These are phyloP conservation scores for Heliconius melpomene DNA, from an alignment of 1,140 invertebrate species.

Conservation along the genomic window DNA sequence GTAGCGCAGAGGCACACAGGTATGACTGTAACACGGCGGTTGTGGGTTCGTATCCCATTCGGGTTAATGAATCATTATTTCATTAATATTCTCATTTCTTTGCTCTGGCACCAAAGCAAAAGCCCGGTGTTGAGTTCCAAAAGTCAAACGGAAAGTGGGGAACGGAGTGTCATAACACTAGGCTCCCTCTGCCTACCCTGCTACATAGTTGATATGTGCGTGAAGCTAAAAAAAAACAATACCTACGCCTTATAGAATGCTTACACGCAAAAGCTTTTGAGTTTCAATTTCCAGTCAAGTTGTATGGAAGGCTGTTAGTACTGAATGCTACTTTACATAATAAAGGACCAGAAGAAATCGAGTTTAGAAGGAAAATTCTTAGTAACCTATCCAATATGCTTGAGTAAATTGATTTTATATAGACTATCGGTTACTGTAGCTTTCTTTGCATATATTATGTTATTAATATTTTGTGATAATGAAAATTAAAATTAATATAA, in stretches of 20 bases:
- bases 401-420: neutral
- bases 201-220: too few species aligned
- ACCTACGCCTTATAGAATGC: neutral
- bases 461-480: neutral
- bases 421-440: neutral
- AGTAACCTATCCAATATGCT: conserved; percentile 5
- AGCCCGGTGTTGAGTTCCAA: too few species aligned
- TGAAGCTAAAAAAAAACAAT: too few species aligned
- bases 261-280: conserved; percentile 1
- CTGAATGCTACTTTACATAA: conserved; percentile 20
- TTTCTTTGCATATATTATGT: neutral
- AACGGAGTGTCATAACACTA: neutral
- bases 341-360: conserved; percentile 23
- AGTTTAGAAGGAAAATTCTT: conserved; percentile 14
- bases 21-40: too few species aligned
- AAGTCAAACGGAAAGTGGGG: too few species aligned
- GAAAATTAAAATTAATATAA: too few species aligned
- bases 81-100: too few species aligned
- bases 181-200: neutral
- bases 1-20: too few species aligned
- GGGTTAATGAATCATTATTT: too few species aligned
- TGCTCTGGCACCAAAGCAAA: too few species aligned
- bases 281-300: conserved; percentile 7
- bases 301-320: conserved; percentile 5
- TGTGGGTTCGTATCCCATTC: too few species aligned